A percentile compares a stretch with the other conserved stretches of the same genome.
Evolutionary conservation across 2,888 invertebrate genomes (phyloP).

Genomic region (Heterodera filipjevi): DNA sequence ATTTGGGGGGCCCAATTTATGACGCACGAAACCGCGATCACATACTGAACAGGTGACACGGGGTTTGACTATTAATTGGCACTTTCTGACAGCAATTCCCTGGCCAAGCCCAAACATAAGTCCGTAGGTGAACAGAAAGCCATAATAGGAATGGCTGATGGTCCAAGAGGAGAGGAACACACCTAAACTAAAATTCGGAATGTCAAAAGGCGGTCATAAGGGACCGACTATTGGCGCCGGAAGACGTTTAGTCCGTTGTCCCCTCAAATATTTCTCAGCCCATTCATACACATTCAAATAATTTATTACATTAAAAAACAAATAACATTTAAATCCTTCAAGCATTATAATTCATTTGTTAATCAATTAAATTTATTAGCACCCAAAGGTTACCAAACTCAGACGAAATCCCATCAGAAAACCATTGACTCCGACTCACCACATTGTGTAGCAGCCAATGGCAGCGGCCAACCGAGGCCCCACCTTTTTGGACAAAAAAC

Average conservation of each 20-base stretch:
- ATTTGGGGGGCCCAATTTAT: slow-evolving; percentile 65
- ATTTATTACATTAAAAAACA: no score
- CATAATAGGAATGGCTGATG: slow-evolving; percentile 53
- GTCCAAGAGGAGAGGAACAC: slow-evolving; percentile 58
- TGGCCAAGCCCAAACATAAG: slow-evolving; percentile 62
- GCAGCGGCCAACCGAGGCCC: slow-evolving; percentile 57
- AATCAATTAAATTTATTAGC: no score
- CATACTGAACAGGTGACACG: slow-evolving; percentile 43
- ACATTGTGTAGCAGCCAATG: slow-evolving; percentile 57
- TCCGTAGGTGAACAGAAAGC: slow-evolving; percentile 60
- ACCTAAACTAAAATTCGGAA: slow-evolving; percentile 48
- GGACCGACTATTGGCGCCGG: no score
- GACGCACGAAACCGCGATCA: slow-evolving; percentile 59
- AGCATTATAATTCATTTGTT: no score
- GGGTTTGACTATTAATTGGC: neutral
- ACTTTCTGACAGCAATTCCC: slow-evolving; percentile 52
- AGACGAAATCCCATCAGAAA: neutral
- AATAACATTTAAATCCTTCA: no score
- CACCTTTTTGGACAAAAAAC: slow-evolving; percentile 48
- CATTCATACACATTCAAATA: no score
- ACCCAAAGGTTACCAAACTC: no score
- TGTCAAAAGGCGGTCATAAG: no score
- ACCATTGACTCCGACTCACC: slow-evolving; percentile 44
- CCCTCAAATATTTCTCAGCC: no score
- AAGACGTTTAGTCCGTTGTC: no score